A percentile compares a stretch with the other conserved stretches of the same genome.
Conservation (phyloP, 2,113 vertebrate species). For the Centropus bengalensis region DNA sequence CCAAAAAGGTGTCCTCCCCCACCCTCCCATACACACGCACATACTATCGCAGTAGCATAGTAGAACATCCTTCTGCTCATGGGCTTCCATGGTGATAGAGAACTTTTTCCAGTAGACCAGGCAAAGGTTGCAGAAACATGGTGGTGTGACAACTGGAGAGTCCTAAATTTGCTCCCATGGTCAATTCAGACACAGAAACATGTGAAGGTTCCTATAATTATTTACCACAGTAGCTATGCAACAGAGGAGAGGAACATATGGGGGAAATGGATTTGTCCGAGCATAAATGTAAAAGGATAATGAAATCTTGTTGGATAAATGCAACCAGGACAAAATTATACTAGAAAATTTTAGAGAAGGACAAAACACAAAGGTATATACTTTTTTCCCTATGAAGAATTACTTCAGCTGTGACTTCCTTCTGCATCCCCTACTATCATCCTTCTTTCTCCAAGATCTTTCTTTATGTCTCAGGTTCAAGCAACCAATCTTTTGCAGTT, state of each 20-base stretch:
- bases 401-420: not conserved
- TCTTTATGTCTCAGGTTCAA: not conserved
- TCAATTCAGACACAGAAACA: not conserved
- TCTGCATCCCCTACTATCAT: not conserved
- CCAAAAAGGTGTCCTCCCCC: not conserved
- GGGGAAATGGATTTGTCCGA: not conserved
- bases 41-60: not conserved
- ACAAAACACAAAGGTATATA: not conserved
- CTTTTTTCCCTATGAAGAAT: not conserved
- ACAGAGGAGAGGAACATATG: not conserved
- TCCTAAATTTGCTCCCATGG: fast-evolving
- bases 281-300: not conserved
- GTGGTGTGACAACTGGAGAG: not conserved
- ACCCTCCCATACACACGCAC: too few relatives aligned
- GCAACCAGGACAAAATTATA: not conserved
- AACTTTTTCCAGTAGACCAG: not conserved
- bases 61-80: not conserved
- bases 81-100: not conserved
- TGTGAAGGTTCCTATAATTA: not conserved
- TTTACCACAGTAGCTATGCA: not conserved
- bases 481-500: not conserved
- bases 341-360: not conserved
- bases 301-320: not conserved
- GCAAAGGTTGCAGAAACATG: not conserved
- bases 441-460: not conserved